These are phyloP conservation scores for Percina caprodes DNA, from an alignment of 2,113 vertebrate genomes.

Conservation along the genomic window DNA sequence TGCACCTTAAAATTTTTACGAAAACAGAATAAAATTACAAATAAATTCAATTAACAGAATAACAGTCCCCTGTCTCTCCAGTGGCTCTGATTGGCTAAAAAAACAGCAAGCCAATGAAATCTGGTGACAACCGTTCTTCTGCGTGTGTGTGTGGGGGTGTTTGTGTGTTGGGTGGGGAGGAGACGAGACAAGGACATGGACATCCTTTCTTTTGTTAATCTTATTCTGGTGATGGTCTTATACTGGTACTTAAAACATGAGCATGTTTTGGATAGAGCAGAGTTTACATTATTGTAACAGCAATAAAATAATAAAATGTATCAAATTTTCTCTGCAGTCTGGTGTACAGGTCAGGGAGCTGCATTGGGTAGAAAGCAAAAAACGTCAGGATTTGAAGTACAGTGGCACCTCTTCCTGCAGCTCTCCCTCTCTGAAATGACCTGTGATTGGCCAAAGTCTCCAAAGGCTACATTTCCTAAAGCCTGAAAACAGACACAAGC, in stretches of 20 bases:
- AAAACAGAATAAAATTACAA: constrained; percentile 1
- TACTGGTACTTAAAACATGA: constrained; percentile 40
- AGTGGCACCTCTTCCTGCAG: too few species aligned
- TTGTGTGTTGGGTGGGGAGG: constrained; percentile 14
- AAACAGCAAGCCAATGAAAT: constrained; percentile 64
- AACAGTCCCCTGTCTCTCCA: constrained; percentile 74
- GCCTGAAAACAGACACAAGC: too few species aligned
- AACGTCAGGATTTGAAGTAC: too few species aligned
- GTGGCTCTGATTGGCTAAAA: constrained; percentile 66
- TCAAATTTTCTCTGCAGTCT: too few species aligned
- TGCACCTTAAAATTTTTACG: neutral
- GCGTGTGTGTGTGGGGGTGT: constrained; percentile 30
- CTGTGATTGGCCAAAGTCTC: too few species aligned
- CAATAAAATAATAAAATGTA: too few species aligned
- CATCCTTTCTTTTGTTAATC: constrained; percentile 41
- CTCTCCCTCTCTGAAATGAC: too few species aligned
- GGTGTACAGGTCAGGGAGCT: too few species aligned
- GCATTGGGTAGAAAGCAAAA: too few species aligned
- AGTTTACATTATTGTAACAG: too few species aligned
- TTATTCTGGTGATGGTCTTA: constrained; percentile 73
- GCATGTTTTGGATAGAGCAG: neutral
- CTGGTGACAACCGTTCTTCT: constrained; percentile 44
- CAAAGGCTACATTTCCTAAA: too few species aligned
- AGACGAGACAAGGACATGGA: constrained; percentile 16
- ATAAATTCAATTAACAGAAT: neutral